Evolutionary conservation across 2,888 invertebrate genomes (phyloP).

Genomic region (Phragmatobia fuliginosa): DNA sequence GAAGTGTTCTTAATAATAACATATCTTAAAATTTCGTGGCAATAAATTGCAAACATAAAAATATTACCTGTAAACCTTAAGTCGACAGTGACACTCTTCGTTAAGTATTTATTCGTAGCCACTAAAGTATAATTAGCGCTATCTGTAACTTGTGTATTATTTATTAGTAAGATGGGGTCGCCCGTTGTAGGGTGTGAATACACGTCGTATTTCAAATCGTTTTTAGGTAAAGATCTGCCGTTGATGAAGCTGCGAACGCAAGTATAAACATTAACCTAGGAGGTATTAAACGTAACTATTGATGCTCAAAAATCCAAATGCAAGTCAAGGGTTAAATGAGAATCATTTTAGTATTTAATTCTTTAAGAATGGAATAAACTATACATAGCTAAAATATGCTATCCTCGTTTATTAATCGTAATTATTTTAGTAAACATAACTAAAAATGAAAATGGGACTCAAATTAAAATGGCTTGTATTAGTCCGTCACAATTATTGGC

Average conservation of each 20-base stretch:
- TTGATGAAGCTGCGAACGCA: slow-evolving; percentile 51
- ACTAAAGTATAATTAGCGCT: slow-evolving; percentile 70
- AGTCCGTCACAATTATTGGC: too few species aligned
- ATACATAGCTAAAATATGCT: too few species aligned
- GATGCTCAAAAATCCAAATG: neutral
- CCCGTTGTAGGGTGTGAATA: neutral
- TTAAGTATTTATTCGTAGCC: slow-evolving; percentile 58
- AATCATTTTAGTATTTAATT: neutral
- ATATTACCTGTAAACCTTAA: slow-evolving; percentile 61
- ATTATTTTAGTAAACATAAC: neutral
- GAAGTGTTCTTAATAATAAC: too few species aligned
- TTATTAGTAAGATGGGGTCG: slow-evolving; percentile 51
- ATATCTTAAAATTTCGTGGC: neutral
- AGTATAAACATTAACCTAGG: neutral
- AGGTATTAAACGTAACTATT: neutral
- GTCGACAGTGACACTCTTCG: slow-evolving; percentile 51
- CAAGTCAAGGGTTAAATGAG: neutral
- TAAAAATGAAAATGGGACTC: neutral
- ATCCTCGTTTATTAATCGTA: neutral
- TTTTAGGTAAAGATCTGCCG: slow-evolving; percentile 42
- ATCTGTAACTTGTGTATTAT: slow-evolving; percentile 57
- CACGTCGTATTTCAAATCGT: slow-evolving; percentile 48
- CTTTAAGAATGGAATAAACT: too few species aligned
- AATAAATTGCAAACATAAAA: neutral
- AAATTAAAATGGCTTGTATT: too few species aligned